These are phyloP conservation scores for Arnoldichthys spilopterus DNA, from an alignment of 2,797 vertebrate genomes.

Conservation along the genomic window DNA sequence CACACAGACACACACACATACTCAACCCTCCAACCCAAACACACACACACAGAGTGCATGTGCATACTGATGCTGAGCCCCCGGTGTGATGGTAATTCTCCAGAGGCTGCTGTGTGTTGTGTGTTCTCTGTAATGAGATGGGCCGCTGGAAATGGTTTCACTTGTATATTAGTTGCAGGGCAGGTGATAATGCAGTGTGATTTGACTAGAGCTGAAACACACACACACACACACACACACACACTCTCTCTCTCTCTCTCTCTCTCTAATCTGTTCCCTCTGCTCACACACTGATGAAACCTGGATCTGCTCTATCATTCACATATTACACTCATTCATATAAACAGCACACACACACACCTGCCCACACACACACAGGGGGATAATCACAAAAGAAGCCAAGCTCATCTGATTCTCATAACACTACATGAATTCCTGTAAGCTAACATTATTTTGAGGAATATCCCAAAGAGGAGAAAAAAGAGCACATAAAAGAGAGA, in stretches of 20 bases:
- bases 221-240: neutral
- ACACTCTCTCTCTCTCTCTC: neutral
- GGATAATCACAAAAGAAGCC: conserved; percentile 31
- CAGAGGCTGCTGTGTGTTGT: conserved; percentile 22
- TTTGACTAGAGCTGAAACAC: conserved; percentile 43
- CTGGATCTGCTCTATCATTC: conserved; percentile 46
- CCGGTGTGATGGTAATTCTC: conserved; percentile 44
- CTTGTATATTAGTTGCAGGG: conserved; percentile 55
- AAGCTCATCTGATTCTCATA: conserved; percentile 47
- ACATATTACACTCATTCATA: conserved; percentile 54
- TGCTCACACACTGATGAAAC: conserved; percentile 40
- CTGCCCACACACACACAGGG: conserved; percentile 63
- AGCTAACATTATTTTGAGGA: conserved; percentile 40
- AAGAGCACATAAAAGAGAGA: conserved; percentile 23
- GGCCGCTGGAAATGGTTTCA: conserved; percentile 54
- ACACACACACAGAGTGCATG: conserved; percentile 28
- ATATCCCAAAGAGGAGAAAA: conserved; percentile 27
- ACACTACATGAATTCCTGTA: conserved; percentile 21
- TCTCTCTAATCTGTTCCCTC: conserved; percentile 45
- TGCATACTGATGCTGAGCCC: conserved; percentile 41
- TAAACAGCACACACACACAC: conserved; percentile 54
- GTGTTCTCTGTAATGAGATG: conserved; percentile 51
- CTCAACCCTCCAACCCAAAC: conserved; percentile 3
- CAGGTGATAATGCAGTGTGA: conserved; percentile 55
- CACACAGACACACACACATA: conserved; percentile 1